Percentiles rank a stretch among this genome's conserved stretches.
Evolutionary conservation across 1,140 invertebrate genomes (phyloP).

Genomic region (Pristionchus pacificus): DNA sequence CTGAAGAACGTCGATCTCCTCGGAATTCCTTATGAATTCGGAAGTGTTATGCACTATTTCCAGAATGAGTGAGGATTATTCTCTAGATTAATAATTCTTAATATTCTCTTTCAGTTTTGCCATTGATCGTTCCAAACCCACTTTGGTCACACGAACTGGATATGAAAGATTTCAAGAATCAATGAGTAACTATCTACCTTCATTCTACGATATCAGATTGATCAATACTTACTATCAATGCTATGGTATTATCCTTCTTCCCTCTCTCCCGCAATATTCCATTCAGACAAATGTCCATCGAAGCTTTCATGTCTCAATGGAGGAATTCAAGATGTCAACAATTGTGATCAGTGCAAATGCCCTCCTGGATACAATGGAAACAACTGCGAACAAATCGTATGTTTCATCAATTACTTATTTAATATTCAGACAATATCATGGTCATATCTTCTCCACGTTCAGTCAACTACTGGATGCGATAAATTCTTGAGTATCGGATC

Average conservation of each 20-base stretch:
- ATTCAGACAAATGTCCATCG: conserved; percentile 43
- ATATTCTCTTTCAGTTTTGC: neutral
- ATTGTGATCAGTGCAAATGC: conserved; percentile 49
- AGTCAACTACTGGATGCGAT: neutral
- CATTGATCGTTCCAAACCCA: neutral
- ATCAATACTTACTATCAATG: neutral
- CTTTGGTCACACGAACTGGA: neutral
- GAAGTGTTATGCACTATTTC: conserved; percentile 58
- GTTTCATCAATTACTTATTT: too few species aligned
- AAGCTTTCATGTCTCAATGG: conserved; percentile 45
- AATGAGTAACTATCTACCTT: neutral
- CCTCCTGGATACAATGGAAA: conserved; percentile 28
- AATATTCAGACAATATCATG: too few species aligned
- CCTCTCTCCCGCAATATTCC: too few species aligned
- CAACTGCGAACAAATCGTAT: neutral
- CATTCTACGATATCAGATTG: neutral
- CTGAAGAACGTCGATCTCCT: conserved; percentile 51
- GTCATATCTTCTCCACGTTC: neutral
- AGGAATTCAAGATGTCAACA: conserved; percentile 58
- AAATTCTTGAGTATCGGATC: neutral
- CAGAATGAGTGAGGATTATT: conserved; percentile 32
- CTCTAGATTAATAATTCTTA: neutral
- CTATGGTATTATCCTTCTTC: neutral
- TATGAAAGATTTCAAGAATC: neutral
- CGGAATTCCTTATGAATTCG: conserved; percentile 57